Evolutionary conservation across 2,113 vertebrate species (phyloP).

Genomic region (Vulpes vulpes): DNA sequence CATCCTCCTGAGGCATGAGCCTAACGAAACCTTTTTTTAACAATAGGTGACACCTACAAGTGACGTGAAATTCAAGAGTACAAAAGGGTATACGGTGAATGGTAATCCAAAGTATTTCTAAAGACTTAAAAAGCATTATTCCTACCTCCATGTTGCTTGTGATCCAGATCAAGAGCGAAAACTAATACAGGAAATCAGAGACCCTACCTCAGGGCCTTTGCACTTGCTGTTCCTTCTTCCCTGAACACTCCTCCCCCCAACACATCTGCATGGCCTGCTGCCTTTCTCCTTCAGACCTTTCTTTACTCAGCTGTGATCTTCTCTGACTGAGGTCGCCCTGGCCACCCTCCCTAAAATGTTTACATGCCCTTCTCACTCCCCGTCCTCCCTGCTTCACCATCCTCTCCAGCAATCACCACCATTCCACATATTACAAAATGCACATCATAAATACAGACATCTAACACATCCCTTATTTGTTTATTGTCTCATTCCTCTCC

Average conservation of each 20-base stretch:
- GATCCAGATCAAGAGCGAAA: neutral
- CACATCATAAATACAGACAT: neutral
- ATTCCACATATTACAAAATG: neutral
- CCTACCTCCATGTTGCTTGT: neutral
- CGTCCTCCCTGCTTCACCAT: neutral
- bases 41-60: neutral
- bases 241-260: neutral
- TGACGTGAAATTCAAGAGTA: neutral
- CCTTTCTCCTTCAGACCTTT: neutral
- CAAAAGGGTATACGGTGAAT: neutral
- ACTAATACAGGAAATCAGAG: neutral
- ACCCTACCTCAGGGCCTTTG: neutral
- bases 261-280: neutral
- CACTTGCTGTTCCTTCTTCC: neutral
- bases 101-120: neutral
- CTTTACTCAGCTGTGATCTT: neutral
- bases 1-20: neutral
- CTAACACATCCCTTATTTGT: neutral
- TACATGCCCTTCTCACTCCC: too few species aligned
- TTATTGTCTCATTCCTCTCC: neutral
- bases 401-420: neutral
- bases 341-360: neutral
- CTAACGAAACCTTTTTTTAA: neutral
- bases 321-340: neutral
- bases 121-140: neutral